phyloP scores from a whole-genome alignment of 2,797 vertebrate genomes.

The Jordanella pulchra region DNA sequence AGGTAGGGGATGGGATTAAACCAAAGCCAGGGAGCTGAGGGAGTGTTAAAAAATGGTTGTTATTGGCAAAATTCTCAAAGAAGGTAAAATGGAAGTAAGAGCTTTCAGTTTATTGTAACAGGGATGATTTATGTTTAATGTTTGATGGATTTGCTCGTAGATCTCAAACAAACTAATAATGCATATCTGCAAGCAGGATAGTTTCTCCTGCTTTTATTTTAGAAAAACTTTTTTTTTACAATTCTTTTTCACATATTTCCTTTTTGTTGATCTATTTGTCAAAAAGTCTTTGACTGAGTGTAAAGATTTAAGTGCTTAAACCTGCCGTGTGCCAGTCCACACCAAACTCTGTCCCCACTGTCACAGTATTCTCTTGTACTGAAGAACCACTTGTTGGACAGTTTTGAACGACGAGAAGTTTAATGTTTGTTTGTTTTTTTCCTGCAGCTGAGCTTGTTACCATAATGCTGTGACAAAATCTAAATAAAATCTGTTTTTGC shows the following conservation, averaged over 20 bases:
- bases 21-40: not conserved
- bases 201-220: not conserved
- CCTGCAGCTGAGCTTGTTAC: not conserved
- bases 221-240: not conserved
- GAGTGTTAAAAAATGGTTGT: not conserved
- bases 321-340: not conserved
- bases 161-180: not conserved
- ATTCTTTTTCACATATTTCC: not conserved
- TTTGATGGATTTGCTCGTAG: not conserved
- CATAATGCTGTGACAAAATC: not conserved
- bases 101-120: not conserved
- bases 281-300: constrained; percentile 26
- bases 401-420: not conserved
- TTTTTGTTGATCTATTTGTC: not conserved
- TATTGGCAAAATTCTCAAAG: not conserved
- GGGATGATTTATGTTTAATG: not conserved
- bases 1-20: not conserved
- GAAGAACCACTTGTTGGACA: not conserved
- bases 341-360: not conserved
- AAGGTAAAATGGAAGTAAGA: not conserved
- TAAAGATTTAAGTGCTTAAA: constrained; percentile 21
- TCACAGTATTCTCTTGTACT: not conserved
- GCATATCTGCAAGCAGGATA: not conserved
- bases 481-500: not conserved
- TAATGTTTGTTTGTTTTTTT: not conserved